These are phyloP conservation scores for Thumatha senex DNA, from an alignment of 2,888 invertebrate genomes.

Conservation along the genomic window DNA sequence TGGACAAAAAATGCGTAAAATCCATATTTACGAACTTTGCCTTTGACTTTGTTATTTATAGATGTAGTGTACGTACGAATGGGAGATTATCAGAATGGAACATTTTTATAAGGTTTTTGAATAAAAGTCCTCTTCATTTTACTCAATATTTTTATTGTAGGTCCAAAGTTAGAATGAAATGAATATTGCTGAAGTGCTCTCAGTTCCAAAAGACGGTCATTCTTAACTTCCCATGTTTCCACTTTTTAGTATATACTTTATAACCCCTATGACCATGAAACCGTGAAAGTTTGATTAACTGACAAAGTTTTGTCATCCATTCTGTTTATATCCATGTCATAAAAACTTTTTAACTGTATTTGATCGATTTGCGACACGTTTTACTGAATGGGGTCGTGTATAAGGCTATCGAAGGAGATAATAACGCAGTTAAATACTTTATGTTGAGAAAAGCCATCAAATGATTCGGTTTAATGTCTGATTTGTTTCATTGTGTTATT, in stretches of 20 bases:
- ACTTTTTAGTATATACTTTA: background rate
- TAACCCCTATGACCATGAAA: slow-evolving; percentile 7
- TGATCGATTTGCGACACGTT: slow-evolving; percentile 21
- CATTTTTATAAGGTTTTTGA: too few species aligned
- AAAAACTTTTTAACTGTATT: slow-evolving; percentile 27
- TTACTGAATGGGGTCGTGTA: slow-evolving; percentile 9
- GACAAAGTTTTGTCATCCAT: slow-evolving; percentile 17
- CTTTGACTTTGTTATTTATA: too few species aligned
- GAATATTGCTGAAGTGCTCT: background rate
- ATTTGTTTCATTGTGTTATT: background rate
- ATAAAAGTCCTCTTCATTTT: too few species aligned
- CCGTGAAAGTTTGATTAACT: slow-evolving; percentile 20
- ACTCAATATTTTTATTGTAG: too few species aligned
- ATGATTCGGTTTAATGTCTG: background rate
- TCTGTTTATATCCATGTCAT: slow-evolving; percentile 14
- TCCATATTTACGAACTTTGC: too few species aligned
- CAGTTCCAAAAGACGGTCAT: background rate
- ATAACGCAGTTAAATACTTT: slow-evolving; percentile 2
- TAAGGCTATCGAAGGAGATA: slow-evolving; percentile 13
- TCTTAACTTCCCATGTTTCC: background rate
- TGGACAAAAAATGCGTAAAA: too few species aligned
- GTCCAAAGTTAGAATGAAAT: background rate
- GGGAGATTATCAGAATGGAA: too few species aligned
- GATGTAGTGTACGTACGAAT: too few species aligned
- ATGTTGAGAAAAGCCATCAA: background rate